These are phyloP conservation scores for Andrena haemorrhoa DNA, from an alignment of 2,888 invertebrate genomes.

Conservation along the genomic window DNA sequence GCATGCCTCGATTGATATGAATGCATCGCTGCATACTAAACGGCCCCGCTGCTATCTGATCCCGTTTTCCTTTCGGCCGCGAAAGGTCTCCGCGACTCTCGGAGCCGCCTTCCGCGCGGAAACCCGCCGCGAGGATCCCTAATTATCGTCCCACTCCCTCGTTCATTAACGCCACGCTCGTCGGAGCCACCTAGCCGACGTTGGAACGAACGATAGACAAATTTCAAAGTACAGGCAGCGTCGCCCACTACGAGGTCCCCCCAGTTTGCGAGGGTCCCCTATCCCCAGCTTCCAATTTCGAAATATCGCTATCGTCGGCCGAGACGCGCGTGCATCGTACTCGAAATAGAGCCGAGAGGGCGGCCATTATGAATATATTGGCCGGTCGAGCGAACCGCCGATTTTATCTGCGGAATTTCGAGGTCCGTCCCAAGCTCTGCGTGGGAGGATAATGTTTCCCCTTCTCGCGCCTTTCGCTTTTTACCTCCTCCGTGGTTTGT, in stretches of 20 bases:
- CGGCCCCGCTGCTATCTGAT: conserved; percentile 80
- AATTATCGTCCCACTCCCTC: conserved; percentile 65
- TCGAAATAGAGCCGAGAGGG: conserved; percentile 65
- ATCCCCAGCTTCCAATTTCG: conserved; percentile 4
- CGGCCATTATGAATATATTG: conserved; percentile 82
- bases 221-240: background rate
- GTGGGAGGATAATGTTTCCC: conserved; percentile 81
- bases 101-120: conserved; percentile 65
- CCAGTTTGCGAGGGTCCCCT: background rate
- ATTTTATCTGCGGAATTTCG: conserved; percentile 82
- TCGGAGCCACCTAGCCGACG: background rate
- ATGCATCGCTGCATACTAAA: conserved; percentile 83
- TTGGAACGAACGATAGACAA: background rate
- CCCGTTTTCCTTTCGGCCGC: conserved; percentile 78
- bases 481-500: conserved; percentile 43
- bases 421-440: conserved; percentile 73
- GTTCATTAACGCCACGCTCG: conserved; percentile 52
- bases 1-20: conserved; percentile 83
- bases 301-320: conserved; percentile 46
- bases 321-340: conserved; percentile 63
- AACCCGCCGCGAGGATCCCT: conserved; percentile 70
- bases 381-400: conserved; percentile 72
- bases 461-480: conserved; percentile 68
- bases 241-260: background rate
- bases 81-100: conserved; percentile 62